phyloP scores from a whole-genome alignment of 2,113 vertebrate species.

The Leptosomus discolor region DNA sequence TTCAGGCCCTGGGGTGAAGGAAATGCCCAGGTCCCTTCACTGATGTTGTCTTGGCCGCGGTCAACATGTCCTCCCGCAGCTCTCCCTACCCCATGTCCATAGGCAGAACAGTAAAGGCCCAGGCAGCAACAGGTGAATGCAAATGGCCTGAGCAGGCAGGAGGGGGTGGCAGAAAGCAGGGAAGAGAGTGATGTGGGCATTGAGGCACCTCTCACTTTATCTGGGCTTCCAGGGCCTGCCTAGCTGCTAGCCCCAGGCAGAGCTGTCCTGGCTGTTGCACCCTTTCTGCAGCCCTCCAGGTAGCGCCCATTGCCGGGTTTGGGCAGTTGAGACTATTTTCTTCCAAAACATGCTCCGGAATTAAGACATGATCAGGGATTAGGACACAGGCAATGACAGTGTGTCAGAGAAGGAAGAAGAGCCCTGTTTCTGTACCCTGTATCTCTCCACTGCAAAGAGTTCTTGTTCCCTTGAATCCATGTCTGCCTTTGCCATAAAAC shows the following conservation, averaged over 20 bases:
- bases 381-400: neutral
- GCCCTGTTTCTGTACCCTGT: neutral
- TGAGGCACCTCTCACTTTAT: neutral
- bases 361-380: fast-evolving
- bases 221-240: neutral
- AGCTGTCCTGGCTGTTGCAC: neutral
- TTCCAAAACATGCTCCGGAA: neutral
- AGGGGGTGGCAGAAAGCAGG: neutral
- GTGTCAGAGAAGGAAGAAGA: neutral
- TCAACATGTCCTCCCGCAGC: neutral
- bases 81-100: neutral
- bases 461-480: neutral
- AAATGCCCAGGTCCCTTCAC: neutral
- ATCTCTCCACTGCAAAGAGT: neutral
- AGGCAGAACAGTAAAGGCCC: no score
- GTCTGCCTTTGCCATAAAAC: neutral
- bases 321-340: neutral
- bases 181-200: neutral
- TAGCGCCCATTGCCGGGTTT: neutral
- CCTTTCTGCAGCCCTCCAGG: neutral
- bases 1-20: neutral
- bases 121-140: neutral
- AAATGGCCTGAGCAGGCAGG: neutral
- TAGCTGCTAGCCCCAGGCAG: neutral
- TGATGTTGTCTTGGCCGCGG: neutral